Evolutionary conservation across 2,888 invertebrate species (phyloP), one percentile per base, ranked within the genome.

Genomic region (Tetragonula carbonaria): DNA sequence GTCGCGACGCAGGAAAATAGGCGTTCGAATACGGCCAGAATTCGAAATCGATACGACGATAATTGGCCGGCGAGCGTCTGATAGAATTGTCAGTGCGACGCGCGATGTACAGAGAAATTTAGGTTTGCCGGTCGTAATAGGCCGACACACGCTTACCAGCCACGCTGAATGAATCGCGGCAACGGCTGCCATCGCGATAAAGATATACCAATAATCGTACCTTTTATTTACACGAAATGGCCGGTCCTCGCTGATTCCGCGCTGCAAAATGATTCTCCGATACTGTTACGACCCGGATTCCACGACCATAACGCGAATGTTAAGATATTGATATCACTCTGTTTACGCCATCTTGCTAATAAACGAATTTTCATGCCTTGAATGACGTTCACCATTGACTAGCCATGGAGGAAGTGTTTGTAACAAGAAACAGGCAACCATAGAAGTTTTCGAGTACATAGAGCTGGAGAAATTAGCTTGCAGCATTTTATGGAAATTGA

Each of bases 31-130:
- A 38, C 45, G 80, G 82, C 81, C 83, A 70, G 59, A 28, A 81
- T 83, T 70, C 68, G 68, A 65, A 71, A 68, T 82, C 84, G 88
- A 85, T 87, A 80, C 75, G 82, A 86, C 84, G 84, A 88, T 87
- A 88, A 89, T 86, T 82, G 84, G 80, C 84, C 33, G 38, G 51
- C 62, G 74, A 71, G 38, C 53, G 53, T 80, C 74, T 85, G 84
- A 87, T 81, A 80, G 88, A 86, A 87, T 88, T 74, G 77, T 68
- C 14, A 28, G 63, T 38, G 65, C 62, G 71, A 28, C 62, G 33
- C 67, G 57, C 38, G 38, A 72, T 59, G 59, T 67, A 71, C 62
- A 33, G 59, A 71, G 83, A 71, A 82, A 88, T 87, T 80, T 88
- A 74, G 55, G 66, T 78, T 63, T 67, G 16, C 33, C 0, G 53